Evolutionary conservation across 2,113 vertebrate genomes (phyloP), one percentile per base, ranked within the genome.

Genomic region (Lasiurus cinereus): DNA sequence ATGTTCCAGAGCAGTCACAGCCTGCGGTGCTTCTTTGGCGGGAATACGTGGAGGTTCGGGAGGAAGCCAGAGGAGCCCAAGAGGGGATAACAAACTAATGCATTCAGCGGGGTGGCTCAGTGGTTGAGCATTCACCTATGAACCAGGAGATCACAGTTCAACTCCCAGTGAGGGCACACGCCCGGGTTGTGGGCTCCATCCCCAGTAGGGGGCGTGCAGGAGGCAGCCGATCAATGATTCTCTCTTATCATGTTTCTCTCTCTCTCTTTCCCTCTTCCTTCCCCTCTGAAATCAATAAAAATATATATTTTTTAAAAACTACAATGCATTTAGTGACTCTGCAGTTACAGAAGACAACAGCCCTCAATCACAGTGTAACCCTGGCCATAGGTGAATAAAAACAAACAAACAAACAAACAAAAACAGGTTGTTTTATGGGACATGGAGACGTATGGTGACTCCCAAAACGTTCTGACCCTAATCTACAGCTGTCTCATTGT

Each of bases 401-500:
- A 21, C 3, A 9, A 24, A 24, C 56, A 24, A 24, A 56, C 50
- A 16, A 52, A 52, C 50, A 90, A 50, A 39, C 39, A 14, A 10
- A 24, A 95, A 36, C 33, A 78, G 3, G 2, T 78, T 14, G 7
- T 50, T 64, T 80, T 72, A 9, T 33, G 36, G 70, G 72, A 50
- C 16, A 15, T 56, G 36, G 3, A 43, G 50, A 46, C 8, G 50
- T 36, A 36, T 11, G 46, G 29, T 13, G 73, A 91, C 3, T 85
- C 89, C 69, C 46, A 6, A 88, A 95, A 27, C 80, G 85, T 36
- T 79, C 21, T 48, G 52, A 88, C 69, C 59, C 76, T 92, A 48
- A 73, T 88, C 91, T 90, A 12, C 93, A 97, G 88, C 95, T 83
- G 31, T 84, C 85, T 70, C 14, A 78, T 76, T 31, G 50, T 31